Percentiles rank a stretch among this genome's conserved stretches.
phyloP scores from a whole-genome alignment of 2,888 invertebrate species.

The Amphipyra berbera region DNA sequence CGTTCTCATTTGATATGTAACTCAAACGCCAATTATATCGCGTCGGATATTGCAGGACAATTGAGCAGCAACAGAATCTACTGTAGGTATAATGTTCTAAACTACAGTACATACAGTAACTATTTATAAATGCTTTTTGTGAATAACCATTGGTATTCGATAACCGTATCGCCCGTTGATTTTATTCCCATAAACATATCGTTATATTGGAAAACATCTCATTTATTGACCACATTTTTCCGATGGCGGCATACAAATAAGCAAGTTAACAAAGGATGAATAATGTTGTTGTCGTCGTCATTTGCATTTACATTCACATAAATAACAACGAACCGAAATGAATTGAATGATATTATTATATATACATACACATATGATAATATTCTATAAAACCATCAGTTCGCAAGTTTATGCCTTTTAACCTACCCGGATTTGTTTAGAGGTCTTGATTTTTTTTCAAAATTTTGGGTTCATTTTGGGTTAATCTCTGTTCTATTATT shows the following conservation, averaged over 20 bases:
- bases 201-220: constrained; percentile 29
- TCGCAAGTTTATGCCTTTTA: no score
- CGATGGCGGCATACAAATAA: constrained; percentile 62
- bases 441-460: not conserved
- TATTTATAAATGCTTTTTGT: constrained; percentile 17
- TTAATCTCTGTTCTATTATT: not conserved
- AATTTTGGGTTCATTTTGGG: not conserved
- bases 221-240: constrained; percentile 43
- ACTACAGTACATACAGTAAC: not conserved
- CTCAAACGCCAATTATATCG: constrained; percentile 5
- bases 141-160: constrained; percentile 25
- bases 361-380: no score
- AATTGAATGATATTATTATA: not conserved
- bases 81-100: no score
- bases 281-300: constrained; percentile 27
- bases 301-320: constrained; percentile 21
- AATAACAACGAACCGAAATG: constrained; percentile 11
- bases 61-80: constrained; percentile 5
- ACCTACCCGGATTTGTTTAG: not conserved
- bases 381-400: no score
- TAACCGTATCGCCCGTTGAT: constrained; percentile 2
- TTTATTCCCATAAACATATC: constrained; percentile 29
- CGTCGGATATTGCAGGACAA: no score
- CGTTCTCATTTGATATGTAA: not conserved
- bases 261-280: constrained; percentile 57